These are phyloP conservation scores for Meles meles DNA, from an alignment of 2,113 vertebrate species.

Conservation along the genomic window DNA sequence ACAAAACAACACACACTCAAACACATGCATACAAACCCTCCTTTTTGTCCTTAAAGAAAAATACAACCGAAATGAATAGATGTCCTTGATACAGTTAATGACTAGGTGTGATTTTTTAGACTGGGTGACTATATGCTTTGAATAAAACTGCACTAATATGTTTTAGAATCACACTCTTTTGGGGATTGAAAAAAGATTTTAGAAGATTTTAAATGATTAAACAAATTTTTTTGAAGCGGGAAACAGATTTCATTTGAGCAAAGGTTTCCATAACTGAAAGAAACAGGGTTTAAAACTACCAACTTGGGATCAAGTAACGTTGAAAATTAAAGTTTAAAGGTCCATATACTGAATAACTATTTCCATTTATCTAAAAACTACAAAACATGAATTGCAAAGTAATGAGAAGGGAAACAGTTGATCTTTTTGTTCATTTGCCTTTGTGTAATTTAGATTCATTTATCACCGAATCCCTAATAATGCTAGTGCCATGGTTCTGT, in stretches of 20 bases:
- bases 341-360: neutral
- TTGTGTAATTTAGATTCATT: neutral
- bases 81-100: neutral
- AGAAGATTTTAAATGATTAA: neutral
- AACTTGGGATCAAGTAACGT: neutral
- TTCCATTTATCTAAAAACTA: neutral
- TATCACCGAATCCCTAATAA: neutral
- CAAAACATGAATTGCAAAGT: neutral
- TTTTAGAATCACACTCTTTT: neutral
- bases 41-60: neutral
- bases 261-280: neutral
- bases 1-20: neutral
- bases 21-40: neutral
- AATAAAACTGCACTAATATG: neutral
- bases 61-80: neutral
- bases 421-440: neutral
- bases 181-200: neutral
- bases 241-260: neutral
- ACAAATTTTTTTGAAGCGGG: neutral
- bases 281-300: conserved; percentile 37
- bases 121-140: neutral
- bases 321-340: neutral
- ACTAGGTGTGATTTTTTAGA: neutral
- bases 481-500: neutral
- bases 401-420: neutral